Evolutionary conservation across 2,797 vertebrate genomes (phyloP).

Genomic region (Austrolebias charrua): DNA sequence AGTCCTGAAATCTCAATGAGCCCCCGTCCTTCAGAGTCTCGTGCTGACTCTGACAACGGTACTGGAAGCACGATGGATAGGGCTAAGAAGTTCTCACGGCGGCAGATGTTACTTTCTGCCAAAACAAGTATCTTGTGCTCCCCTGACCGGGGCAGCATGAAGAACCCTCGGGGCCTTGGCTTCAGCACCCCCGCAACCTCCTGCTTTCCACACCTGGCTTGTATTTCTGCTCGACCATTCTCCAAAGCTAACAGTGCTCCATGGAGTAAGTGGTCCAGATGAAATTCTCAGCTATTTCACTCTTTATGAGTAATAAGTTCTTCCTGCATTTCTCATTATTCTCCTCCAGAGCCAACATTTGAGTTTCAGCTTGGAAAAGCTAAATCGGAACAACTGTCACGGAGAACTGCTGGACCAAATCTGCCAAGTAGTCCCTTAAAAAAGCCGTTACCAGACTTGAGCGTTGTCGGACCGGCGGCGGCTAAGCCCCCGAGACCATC

Average conservation of each 20-base stretch:
- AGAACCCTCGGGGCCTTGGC: slow-evolving; percentile 17
- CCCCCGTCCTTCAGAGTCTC: slow-evolving; percentile 44
- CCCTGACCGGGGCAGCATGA: slow-evolving; percentile 27
- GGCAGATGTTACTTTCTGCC: slow-evolving; percentile 58
- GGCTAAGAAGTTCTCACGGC: slow-evolving; percentile 73
- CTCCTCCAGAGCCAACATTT: slow-evolving; percentile 31
- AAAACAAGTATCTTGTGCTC: slow-evolving; percentile 61
- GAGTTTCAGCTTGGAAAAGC: slow-evolving; percentile 34
- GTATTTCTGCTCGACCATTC: slow-evolving; percentile 66
- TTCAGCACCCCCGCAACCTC: slow-evolving; percentile 19
- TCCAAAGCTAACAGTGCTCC: slow-evolving; percentile 50
- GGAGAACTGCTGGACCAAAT: slow-evolving; percentile 18
- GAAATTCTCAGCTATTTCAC: not conserved
- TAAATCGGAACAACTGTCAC: slow-evolving; percentile 14
- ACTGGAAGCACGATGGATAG: slow-evolving; percentile 73
- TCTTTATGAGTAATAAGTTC: too few species aligned
- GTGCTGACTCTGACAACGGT: slow-evolving; percentile 48
- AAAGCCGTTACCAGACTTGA: slow-evolving; percentile 62
- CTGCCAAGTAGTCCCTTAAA: slow-evolving; percentile 23
- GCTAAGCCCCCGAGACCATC: slow-evolving; percentile 74
- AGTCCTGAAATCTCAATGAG: slow-evolving; percentile 56
- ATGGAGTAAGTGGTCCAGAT: slow-evolving; percentile 58
- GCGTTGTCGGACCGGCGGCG: slow-evolving; percentile 47
- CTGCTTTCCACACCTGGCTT: slow-evolving; percentile 53
- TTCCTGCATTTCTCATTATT: not conserved